Evolutionary conservation across 37 sponge, comb jelly and placozoan genomes (phyloP).

Genomic region (Bolinopsis microptera): DNA sequence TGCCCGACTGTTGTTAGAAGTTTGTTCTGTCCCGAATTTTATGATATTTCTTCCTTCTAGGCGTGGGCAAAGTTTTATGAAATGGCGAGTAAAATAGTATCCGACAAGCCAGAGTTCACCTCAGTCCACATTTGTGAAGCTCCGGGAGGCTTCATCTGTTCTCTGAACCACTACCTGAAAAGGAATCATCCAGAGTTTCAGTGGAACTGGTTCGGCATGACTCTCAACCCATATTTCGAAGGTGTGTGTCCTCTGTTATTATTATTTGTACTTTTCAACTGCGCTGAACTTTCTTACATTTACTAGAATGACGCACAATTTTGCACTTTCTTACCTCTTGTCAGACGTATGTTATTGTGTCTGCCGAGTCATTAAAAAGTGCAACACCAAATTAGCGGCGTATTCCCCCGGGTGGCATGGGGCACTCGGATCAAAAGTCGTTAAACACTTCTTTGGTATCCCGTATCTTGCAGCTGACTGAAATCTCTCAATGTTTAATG

Average conservation of each 20-base stretch:
- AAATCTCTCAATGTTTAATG: too few relatives aligned
- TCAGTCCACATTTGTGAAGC: conserved; percentile 95
- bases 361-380: conserved; percentile 49
- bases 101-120: conserved; percentile 67
- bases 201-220: conserved; percentile 89
- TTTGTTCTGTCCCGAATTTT: too few relatives aligned
- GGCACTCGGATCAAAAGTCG: not conserved
- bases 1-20: too few relatives aligned
- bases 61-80: conserved; percentile 91
- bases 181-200: conserved; percentile 74
- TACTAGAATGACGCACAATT: not conserved
- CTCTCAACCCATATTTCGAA: conserved; percentile 91
- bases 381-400: not conserved
- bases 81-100: conserved; percentile 73
- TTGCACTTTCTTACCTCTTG: conserved; percentile 12
- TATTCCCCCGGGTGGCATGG: not conserved
- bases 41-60: too few relatives aligned
- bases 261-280: not conserved
- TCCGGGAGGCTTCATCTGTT: conserved; percentile 83
- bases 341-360: not conserved
- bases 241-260: too few relatives aligned
- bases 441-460: not conserved
- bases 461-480: too few relatives aligned
- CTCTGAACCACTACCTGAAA: conserved; percentile 89
- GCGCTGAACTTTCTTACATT: too few relatives aligned